Base-by-base conservation (phyloP, 2,888 invertebrate genomes). In the Chloroclysta siterata region DNA sequence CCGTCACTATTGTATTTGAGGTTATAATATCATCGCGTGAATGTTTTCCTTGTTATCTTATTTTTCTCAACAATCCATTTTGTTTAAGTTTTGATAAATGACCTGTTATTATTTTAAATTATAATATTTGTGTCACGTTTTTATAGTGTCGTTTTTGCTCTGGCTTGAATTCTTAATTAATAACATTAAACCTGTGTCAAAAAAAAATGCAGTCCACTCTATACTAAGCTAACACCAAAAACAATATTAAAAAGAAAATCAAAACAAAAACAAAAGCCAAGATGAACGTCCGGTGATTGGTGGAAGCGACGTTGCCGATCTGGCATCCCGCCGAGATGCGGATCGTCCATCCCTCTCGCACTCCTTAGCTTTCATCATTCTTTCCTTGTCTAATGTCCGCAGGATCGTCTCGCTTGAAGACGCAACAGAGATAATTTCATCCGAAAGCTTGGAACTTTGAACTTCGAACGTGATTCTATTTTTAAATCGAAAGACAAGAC, bases 331-430 rank as follows among this genome's bases (percentile, higher is more conserved):
- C 81, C 74, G 83, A 91, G 91, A 90, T 89, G 84, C 81, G 80
- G 78, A 79, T 75, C 74, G 62, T 71, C 71, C 63, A 65, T 84
- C 87, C 66, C 76, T 70, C 54, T 89, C 77, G 47, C 72, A 61
- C 83, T 2, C 10, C 4, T 0, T 1, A 13, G 53, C 63, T 68
- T 69, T 66, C 56, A 55, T 42, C 78, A 72, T 58, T 0, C 73
- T 68, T 13, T 87, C 88, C 74, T 83, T 73, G 69, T 89, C 83
- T 73, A 11, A 82, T 80, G 86, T 89, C 87, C 85, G 88, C 90
- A 90, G 87, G 88, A 91, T 89, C 85, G 92, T 90, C 83, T 86
- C 89, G 90, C 89, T 91, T 90, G 74, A 89, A 90, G 92, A 90
- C 91, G 86, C 83, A 91, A 88, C 89, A 81, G 89, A 92, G 92